Conservation (phyloP, 2,888 invertebrate genomes). For the Ochropleura leucogaster region DNA sequence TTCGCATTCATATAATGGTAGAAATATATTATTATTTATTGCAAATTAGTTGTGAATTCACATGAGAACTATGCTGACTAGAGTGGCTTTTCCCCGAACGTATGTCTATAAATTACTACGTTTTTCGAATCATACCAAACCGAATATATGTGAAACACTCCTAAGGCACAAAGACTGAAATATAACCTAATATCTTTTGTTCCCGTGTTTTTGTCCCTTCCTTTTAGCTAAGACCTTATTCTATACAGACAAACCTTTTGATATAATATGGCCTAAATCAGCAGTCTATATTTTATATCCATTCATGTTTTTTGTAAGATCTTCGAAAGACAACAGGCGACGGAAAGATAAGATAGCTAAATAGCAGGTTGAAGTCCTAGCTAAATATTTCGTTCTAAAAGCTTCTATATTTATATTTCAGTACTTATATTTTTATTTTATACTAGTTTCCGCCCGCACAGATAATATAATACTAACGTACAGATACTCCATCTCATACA, state of each 20-base stretch:
- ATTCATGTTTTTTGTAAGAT: neutral
- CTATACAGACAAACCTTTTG: constrained; percentile 4
- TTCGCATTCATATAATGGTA: too few relatives aligned
- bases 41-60: neutral
- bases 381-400: neutral
- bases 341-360: neutral
- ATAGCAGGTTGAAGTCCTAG: neutral
- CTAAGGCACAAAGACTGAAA: constrained; percentile 15
- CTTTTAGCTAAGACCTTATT: constrained; percentile 11
- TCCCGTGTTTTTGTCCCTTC: neutral
- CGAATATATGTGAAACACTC: neutral
- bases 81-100: neutral
- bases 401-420: neutral
- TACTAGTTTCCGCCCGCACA: too few relatives aligned
- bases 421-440: too few relatives aligned
- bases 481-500: too few relatives aligned
- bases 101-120: neutral
- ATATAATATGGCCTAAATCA: neutral
- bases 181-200: constrained; percentile 22
- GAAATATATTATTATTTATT: too few relatives aligned
- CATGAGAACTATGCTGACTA: neutral
- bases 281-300: neutral
- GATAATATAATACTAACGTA: too few relatives aligned
- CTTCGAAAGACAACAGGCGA: neutral
- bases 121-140: neutral